phyloP scores from a whole-genome alignment of 2,113 vertebrate species.

The Megaceryle maxima region DNA sequence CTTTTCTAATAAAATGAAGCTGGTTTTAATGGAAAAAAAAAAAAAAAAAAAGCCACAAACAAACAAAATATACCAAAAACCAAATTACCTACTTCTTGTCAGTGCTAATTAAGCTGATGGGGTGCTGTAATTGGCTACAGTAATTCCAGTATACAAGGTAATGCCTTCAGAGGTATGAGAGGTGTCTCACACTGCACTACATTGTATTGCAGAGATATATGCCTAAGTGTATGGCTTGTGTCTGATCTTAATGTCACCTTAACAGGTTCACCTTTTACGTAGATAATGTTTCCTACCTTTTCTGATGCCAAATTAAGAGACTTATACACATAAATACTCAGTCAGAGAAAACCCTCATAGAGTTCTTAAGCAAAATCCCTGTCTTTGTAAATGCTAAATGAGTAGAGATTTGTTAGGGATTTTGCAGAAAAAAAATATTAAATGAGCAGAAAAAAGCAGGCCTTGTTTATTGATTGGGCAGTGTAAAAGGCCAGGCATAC shows the following conservation, averaged over 20 bases:
- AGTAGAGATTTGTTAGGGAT: neutral
- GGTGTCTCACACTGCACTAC: neutral
- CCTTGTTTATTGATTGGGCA: conserved; percentile 38
- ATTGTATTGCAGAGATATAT: neutral
- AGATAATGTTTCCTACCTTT: neutral
- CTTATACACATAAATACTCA: neutral
- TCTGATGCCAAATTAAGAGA: neutral
- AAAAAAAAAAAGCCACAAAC: neutral
- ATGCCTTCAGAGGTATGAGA: neutral
- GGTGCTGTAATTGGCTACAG: neutral
- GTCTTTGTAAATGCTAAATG: neutral
- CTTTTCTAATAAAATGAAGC: neutral
- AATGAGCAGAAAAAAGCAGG: conserved; percentile 11
- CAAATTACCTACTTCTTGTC: neutral
- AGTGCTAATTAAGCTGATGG: neutral
- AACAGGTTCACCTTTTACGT: neutral
- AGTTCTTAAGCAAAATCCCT: neutral
- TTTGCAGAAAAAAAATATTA: neutral
- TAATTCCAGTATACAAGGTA: neutral
- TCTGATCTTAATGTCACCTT: neutral
- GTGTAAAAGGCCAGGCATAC: neutral
- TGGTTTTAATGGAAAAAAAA: neutral
- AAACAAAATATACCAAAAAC: neutral
- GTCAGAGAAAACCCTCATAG: neutral
- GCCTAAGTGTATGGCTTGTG: neutral